phyloP scores from a whole-genome alignment of 2,113 vertebrate species.

The Rhabdornis inornatus region DNA sequence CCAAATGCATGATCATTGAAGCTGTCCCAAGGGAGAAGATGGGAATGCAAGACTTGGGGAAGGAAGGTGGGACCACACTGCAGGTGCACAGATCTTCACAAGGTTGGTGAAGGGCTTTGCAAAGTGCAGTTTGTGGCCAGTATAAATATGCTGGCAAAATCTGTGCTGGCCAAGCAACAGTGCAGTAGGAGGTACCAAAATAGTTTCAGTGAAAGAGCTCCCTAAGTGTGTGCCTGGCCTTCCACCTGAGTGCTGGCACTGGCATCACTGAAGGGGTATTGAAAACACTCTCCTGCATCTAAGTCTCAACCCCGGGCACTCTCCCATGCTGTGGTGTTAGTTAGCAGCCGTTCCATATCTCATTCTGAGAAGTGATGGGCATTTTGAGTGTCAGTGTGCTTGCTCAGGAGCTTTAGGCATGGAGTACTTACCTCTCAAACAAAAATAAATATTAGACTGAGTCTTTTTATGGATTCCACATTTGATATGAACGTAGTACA shows the following conservation, averaged over 20 bases:
- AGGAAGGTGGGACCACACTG: background rate
- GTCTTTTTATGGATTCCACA: background rate
- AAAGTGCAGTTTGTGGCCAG: background rate
- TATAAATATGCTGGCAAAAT: background rate
- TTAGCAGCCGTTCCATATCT: background rate
- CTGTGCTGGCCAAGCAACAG: background rate
- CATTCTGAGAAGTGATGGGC: background rate
- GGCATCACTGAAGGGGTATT: background rate
- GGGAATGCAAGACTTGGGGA: background rate
- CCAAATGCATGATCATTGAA: background rate
- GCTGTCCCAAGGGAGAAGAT: background rate
- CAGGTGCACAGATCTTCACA: background rate
- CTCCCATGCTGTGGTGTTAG: background rate
- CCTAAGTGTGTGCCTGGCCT: background rate
- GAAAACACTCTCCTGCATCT: background rate
- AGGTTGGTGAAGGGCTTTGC: background rate
- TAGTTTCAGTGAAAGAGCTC: rapidly evolving
- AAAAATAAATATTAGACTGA: background rate
- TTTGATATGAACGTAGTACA: background rate
- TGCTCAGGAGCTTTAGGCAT: background rate
- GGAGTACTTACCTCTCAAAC: background rate
- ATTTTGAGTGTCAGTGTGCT: background rate
- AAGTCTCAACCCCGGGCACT: background rate
- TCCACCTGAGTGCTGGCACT: background rate
- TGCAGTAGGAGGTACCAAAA: background rate